Base-by-base conservation (phyloP, 2,888 invertebrate species). In the Ethmia dodecea region DNA sequence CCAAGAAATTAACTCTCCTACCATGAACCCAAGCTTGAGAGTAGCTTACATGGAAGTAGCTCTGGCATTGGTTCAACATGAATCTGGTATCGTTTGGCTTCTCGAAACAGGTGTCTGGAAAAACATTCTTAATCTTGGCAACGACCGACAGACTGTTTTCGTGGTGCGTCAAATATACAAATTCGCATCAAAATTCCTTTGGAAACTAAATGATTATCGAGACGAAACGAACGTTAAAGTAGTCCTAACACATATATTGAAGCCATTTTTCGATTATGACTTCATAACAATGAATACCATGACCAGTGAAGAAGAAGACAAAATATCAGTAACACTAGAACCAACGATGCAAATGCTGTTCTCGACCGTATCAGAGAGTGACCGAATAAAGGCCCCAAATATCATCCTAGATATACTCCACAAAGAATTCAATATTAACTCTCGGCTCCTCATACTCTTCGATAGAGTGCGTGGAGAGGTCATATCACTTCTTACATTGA, bases 121-220 rank as follows among this genome's bases (percentile, higher is more conserved):
- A 39, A 86, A 90, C 48, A 87, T 93, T 15, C 68, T 93, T 3
- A 83, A 81, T 37, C 88, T 90, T 31, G 90, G 89, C 40, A 88
- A 91, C 48, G 79, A 88, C 35, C 90, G 89, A 62, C 89, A 91
- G 40, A 94, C 94, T 0, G 78, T 94, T 25, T 94, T 93, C 56
- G 89, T 94, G 6, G 88, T 90, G 0, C 86, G 90, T 24, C 91
- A 92, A 58, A 89, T 91, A 5, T 89, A 91, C 35, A 86, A 88
- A 38, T 90, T 94, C 50, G 73, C 92, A 11, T 86, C 88, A 11
- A 79, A 81, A 38, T 83, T 92, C 35, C 54, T 92, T 0, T 88
- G 88, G 71, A 88, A 86, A 60, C 65, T 88, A 1, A 78, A 86
- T 12, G 83, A 88, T 31, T 69, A 87, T 2, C 62, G 54, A 22